Evolutionary conservation across 1,140 invertebrate genomes (phyloP).

Genomic region (Solen grandis): DNA sequence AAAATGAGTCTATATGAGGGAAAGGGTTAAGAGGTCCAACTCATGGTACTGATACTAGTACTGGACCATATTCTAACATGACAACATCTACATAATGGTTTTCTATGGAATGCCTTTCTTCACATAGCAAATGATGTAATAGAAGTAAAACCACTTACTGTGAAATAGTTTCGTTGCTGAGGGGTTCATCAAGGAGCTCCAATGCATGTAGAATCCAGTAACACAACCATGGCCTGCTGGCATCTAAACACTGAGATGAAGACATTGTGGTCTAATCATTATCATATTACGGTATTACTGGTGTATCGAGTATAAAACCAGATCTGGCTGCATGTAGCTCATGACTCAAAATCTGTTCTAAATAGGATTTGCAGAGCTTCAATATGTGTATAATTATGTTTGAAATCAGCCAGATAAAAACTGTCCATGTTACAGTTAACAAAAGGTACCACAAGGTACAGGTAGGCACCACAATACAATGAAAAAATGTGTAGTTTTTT

Average conservation of each 20-base stretch:
- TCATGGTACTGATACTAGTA: too few species aligned
- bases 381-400: not conserved
- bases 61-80: too few species aligned
- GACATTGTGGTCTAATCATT: slow-evolving; percentile 11
- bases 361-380: not conserved
- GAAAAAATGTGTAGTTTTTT: too few species aligned
- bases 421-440: not conserved
- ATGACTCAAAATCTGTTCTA: slow-evolving; percentile 22
- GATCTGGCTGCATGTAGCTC: slow-evolving; percentile 11
- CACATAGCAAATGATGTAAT: too few species aligned
- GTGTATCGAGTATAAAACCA: not conserved
- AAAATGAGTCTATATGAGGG: too few species aligned
- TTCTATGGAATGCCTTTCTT: too few species aligned
- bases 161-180: slow-evolving; percentile 86
- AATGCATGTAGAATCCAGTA: slow-evolving; percentile 97
- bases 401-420: not conserved
- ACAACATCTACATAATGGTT: too few species aligned
- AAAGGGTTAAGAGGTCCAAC: too few species aligned
- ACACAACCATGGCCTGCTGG: slow-evolving; percentile 96
- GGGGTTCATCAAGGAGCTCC: slow-evolving; percentile 88
- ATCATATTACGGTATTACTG: not conserved
- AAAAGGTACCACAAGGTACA: not conserved
- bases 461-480: not conserved
- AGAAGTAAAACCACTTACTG: slow-evolving; percentile 81
- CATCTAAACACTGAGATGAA: slow-evolving; percentile 88